Percentiles rank a stretch among this genome's conserved stretches.
Evolutionary conservation across 2,888 invertebrate genomes (phyloP).

Genomic region (Phaedon cochleariae): DNA sequence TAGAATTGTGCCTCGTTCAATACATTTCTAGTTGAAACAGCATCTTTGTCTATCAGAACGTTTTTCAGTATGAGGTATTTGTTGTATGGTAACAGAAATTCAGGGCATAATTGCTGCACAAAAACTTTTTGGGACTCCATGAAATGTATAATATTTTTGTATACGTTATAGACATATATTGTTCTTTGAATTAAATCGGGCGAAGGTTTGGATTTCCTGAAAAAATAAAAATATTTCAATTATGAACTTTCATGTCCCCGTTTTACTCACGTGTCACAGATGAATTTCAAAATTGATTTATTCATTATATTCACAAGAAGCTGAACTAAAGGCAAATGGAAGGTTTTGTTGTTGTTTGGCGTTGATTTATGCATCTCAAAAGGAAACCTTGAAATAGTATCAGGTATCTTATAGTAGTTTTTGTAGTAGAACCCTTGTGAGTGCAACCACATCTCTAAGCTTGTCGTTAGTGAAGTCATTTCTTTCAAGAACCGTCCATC

Average conservation of each 20-base stretch:
- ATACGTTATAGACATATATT: conserved; percentile 51
- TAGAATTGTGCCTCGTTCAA: conserved; percentile 44
- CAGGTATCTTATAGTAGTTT: conserved; percentile 51
- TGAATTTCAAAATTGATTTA: conserved; percentile 40
- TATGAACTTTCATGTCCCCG: not conserved
- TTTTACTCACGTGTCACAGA: conserved; percentile 37
- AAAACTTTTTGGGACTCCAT: conserved; percentile 55
- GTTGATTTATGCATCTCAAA: conserved; percentile 26
- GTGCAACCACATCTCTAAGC: conserved; percentile 60
- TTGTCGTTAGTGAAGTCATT: conserved; percentile 47
- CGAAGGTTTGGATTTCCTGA: conserved; percentile 25
- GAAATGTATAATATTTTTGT: conserved; percentile 56
- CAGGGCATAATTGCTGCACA: conserved; percentile 58
- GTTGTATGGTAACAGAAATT: conserved; percentile 59
- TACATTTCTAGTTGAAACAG: not conserved
- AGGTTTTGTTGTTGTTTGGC: conserved; percentile 31
- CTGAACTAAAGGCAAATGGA: conserved; percentile 50
- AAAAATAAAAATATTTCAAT: conserved; percentile 16
- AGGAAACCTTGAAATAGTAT: conserved; percentile 43
- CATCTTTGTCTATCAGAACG: conserved; percentile 21
- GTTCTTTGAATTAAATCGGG: conserved; percentile 34
- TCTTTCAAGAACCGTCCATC: conserved; percentile 42
- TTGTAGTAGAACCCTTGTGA: conserved; percentile 52
- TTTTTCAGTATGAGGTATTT: conserved; percentile 55
- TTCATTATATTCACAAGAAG: conserved; percentile 53